Percentiles rank a stretch among this genome's conserved stretches.
Conservation (phyloP, 2,797 vertebrate genomes). For the Synaphobranchus kaupii region DNA sequence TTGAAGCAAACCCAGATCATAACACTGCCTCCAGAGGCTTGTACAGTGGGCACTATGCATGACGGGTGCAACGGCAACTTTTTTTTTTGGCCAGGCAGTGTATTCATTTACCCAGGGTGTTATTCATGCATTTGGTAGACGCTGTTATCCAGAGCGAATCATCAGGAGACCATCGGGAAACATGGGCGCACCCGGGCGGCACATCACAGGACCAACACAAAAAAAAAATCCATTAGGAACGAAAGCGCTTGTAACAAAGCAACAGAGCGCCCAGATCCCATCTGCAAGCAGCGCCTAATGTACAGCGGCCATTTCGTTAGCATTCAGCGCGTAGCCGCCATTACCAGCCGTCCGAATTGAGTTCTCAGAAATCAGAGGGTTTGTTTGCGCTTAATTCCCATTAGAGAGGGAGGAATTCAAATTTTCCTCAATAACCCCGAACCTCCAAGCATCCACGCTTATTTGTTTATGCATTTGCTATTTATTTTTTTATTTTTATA, state of each 20-base stretch:
- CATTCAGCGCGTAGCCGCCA: background rate
- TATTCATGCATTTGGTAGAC: background rate
- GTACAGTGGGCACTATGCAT: no score
- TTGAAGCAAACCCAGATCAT: no score
- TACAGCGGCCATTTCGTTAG: background rate
- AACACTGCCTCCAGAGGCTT: no score
- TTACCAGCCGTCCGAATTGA: background rate
- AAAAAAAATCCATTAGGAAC: background rate
- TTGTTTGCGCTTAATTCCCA: background rate
- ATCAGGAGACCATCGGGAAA: background rate
- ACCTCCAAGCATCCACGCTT: background rate
- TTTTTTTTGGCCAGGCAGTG: no score
- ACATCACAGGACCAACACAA: background rate
- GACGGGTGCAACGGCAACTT: no score
- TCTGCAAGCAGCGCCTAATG: background rate
- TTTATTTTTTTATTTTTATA: background rate
- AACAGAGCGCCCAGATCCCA: background rate
- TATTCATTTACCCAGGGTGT: background rate
- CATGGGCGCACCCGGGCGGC: background rate
- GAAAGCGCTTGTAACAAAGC: background rate
- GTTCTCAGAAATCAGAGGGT: background rate
- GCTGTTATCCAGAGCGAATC: background rate
- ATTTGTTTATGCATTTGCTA: constrained; percentile 13
- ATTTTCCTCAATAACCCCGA: constrained; percentile 6
- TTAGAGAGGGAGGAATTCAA: background rate